Conservation (phyloP, 2,888 invertebrate genomes). For the Volucella zonaria region DNA sequence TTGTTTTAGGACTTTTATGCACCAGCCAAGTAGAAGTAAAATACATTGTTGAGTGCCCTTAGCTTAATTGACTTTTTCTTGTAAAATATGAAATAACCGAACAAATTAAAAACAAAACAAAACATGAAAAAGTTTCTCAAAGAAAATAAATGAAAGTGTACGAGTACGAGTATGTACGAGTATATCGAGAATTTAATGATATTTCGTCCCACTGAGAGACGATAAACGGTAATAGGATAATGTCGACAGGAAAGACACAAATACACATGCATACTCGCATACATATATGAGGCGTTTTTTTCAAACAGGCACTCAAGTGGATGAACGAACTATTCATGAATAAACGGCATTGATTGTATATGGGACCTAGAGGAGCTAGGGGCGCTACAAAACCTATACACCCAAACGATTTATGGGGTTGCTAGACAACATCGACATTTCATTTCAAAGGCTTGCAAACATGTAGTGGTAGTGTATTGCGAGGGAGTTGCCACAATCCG, state of each 20-base stretch:
- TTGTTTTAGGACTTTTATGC: no score
- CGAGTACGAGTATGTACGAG: no score
- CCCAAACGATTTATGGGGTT: conserved; percentile 42
- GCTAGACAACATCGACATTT: conserved; percentile 48
- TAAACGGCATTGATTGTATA: conserved; percentile 30
- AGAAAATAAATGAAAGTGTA: background rate
- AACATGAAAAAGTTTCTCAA: background rate
- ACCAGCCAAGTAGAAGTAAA: no score
- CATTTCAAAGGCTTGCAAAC: conserved; percentile 39
- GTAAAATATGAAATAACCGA: background rate
- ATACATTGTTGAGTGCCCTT: no score
- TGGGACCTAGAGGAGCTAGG: background rate
- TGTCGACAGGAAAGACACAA: background rate
- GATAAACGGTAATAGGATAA: conserved; percentile 7
- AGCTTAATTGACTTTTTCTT: no score
- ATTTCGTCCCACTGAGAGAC: background rate
- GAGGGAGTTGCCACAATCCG: conserved; percentile 12
- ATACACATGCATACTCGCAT: no score
- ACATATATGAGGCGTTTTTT: no score
- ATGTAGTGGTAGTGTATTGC: conserved; percentile 3
- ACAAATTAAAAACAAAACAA: background rate
- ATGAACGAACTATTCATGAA: conserved; percentile 30
- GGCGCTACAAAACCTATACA: conserved; percentile 23
- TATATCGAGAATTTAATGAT: background rate
- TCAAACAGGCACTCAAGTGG: background rate